Conservation (phyloP, 2,113 vertebrate genomes). For the Artemisiospiza belli region DNA sequence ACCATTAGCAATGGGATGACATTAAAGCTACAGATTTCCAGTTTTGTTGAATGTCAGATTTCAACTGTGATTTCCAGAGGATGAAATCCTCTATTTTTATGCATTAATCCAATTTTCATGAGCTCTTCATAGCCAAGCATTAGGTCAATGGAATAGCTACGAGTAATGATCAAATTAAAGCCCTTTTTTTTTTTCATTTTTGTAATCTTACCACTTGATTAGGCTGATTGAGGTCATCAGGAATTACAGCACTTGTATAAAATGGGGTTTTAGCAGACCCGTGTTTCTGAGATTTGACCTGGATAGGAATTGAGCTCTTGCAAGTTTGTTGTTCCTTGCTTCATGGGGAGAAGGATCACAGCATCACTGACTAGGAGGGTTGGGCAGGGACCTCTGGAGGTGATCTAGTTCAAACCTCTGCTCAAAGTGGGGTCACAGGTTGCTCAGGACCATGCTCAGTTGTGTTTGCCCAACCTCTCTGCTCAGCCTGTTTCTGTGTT, state of each 20-base stretch:
- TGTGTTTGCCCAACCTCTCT: background rate
- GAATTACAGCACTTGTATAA: background rate
- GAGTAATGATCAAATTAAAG: background rate
- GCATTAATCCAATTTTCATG: background rate
- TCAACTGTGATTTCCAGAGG: background rate
- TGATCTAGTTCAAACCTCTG: background rate
- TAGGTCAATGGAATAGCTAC: background rate
- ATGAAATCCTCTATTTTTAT: background rate
- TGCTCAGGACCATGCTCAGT: background rate
- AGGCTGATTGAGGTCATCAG: background rate
- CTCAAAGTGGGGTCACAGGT: background rate
- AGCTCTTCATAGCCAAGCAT: background rate
- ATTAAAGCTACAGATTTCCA: background rate
- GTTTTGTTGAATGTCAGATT: background rate
- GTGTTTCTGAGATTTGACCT: background rate
- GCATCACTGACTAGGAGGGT: background rate
- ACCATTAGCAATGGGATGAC: background rate
- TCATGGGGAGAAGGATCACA: background rate
- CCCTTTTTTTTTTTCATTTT: background rate
- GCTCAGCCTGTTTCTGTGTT: accelerated
- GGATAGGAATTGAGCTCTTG: background rate
- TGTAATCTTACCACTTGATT: background rate
- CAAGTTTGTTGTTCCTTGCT: background rate
- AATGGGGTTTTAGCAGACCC: background rate
- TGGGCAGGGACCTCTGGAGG: background rate